Percentiles rank a stretch among this genome's conserved stretches.
phyloP scores from a whole-genome alignment of 2,113 vertebrate genomes.

The Onychostoma macrolepis region DNA sequence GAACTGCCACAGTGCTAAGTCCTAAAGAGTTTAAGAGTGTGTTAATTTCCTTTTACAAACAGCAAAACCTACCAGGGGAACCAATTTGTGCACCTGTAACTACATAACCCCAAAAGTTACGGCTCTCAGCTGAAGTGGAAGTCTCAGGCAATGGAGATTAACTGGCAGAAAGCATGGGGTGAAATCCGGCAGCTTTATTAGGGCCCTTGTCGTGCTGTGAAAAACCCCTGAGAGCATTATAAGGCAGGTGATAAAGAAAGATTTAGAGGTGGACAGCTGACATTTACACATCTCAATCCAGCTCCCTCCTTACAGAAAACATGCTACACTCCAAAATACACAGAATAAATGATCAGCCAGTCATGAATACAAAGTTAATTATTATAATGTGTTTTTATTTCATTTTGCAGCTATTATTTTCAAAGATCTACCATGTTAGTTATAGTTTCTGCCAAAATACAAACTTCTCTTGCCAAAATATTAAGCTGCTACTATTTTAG shows the following conservation, averaged over 20 bases:
- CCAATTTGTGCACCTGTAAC: conserved; percentile 23
- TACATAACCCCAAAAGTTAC: not conserved
- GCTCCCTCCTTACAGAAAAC: not conserved
- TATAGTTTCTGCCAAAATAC: not conserved
- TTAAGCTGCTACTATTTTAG: not conserved
- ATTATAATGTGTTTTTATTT: not conserved
- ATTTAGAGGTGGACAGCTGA: conserved; percentile 63
- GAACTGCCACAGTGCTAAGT: not conserved
- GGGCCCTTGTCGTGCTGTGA: conserved; percentile 41
- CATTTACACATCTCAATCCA: conserved; percentile 47
- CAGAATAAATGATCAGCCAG: conserved; percentile 3
- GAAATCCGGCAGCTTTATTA: conserved; percentile 63
- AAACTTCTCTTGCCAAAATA: not conserved
- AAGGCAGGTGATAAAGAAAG: conserved; percentile 67
- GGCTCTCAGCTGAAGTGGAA: not conserved
- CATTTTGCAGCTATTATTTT: not conserved
- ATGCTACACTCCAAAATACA: not conserved
- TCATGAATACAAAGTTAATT: conserved; percentile 39
- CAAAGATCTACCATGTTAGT: not conserved
- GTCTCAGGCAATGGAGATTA: conserved; percentile 31
- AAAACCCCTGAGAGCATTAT: conserved; percentile 56
- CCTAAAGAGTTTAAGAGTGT: not conserved
- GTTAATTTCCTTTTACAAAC: conserved; percentile 18
- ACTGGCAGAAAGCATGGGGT: conserved; percentile 1
- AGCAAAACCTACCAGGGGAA: conserved; percentile 18